Base-by-base conservation (phyloP, 2,113 vertebrate genomes). In the Chionomys nivalis region DNA sequence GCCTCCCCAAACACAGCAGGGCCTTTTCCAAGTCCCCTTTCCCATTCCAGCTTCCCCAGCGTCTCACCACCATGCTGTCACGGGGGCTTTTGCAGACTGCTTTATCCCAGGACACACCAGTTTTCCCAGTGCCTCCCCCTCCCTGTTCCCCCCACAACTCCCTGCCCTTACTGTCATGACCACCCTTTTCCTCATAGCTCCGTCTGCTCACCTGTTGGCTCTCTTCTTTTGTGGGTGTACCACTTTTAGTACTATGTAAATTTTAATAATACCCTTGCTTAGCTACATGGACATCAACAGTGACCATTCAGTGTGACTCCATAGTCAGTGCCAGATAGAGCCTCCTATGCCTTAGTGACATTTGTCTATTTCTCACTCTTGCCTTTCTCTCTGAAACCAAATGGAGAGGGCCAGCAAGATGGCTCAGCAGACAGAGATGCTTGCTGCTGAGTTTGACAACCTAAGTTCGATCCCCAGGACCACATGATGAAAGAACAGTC, bases 231-330 rank as follows among this genome's bases (percentile, higher is more conserved):
- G 26, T 2, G 0, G 5, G 11, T 33, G 19, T 61, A 17, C 21
- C 39, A 58, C 7, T 58, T 58, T 58, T 58, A 58, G 6, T 21
- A 58, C 58, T 58, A 58, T 36, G 31, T 2, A 5, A 65, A 19
- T 9, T 47, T 55, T 44, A 58, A 7, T 24, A 82, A 3, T 5
- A 4, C 0, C 12, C 24, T 1, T 0, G 39, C 47, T 76, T 14
- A 31, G 44, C 26, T 55, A 33, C 24, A 0, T 19, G 1, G 2
- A 31, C 3, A 0, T 2, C 33, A 17, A 17, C 0, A 23, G 1
- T 11, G 3, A 1, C 44, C 24, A 0, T 4, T 65, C 58, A 33
- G 52, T 26, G 3, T 1, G 2, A 28, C 33, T 39, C 16, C 7
- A 1, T 1, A 5, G 39, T 66, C 23, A 28, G n/a, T 39, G 26